phyloP scores from a whole-genome alignment of 1,140 invertebrate species.

The Hyposmocoma kahamanoa region DNA sequence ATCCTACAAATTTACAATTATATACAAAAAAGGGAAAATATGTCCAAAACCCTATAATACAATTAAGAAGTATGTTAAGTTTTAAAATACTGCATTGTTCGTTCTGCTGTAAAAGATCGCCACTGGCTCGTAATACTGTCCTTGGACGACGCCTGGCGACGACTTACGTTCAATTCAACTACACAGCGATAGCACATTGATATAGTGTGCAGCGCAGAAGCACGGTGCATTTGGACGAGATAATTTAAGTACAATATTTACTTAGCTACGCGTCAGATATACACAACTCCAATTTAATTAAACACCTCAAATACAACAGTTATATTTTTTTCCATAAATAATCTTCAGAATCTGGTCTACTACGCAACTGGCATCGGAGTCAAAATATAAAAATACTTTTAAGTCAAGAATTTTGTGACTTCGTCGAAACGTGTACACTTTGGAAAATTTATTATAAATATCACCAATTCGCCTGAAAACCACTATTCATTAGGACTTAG shows the following conservation, averaged over 20 bases:
- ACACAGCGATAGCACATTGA: conserved; percentile 21
- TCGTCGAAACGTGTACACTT: too few species aligned
- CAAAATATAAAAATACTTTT: too few species aligned
- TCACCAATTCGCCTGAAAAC: too few species aligned
- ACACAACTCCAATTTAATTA: background rate
- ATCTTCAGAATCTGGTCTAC: background rate
- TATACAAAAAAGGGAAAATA: conserved; percentile 60
- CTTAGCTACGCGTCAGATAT: background rate
- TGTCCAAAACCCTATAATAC: conserved; percentile 58
- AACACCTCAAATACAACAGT: background rate
- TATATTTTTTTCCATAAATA: background rate
- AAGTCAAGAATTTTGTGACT: too few species aligned
- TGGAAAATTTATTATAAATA: too few species aligned
- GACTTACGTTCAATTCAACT: conserved; percentile 3
- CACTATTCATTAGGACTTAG: too few species aligned
- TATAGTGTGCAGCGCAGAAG: conserved; percentile 22
- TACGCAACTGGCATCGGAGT: conserved; percentile 1
- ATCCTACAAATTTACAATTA: conserved; percentile 67
- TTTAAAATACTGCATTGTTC: conserved; percentile 58
- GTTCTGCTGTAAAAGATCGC: conserved; percentile 20
- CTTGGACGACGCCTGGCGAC: background rate
- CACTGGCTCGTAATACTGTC: conserved; percentile 20
- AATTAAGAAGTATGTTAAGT: conserved; percentile 35
- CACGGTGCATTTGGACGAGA: conserved; percentile 28
- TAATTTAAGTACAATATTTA: conserved; percentile 20